These are phyloP conservation scores for Caenorhabditis auriculariae DNA, from an alignment of 2,888 invertebrate species.

Conservation along the genomic window DNA sequence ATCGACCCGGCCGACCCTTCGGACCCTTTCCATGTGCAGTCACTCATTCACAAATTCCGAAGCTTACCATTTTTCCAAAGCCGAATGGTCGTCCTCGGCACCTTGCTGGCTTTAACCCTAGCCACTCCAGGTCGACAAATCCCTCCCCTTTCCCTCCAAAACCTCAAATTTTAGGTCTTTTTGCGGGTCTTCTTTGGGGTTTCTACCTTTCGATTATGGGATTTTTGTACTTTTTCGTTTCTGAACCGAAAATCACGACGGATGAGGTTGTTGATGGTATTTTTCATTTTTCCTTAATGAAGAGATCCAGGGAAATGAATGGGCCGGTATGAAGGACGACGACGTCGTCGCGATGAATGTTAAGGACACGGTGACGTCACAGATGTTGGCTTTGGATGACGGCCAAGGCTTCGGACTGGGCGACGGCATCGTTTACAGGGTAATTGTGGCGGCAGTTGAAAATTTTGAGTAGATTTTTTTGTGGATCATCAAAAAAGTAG, in stretches of 20 bases:
- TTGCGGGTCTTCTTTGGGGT: slow-evolving; percentile 54
- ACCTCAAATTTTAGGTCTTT: slow-evolving; percentile 38
- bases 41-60: slow-evolving; percentile 31
- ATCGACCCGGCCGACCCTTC: slow-evolving; percentile 17
- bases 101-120: slow-evolving; percentile 39
- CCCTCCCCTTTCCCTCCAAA: too few relatives aligned
- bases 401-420: slow-evolving; percentile 32
- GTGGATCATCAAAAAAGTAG: too few relatives aligned
- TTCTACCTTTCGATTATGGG: slow-evolving; percentile 49
- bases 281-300: neutral
- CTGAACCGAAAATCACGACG: slow-evolving; percentile 47
- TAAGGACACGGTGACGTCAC: slow-evolving; percentile 10
- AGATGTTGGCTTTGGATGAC: too few relatives aligned
- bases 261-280: slow-evolving; percentile 9
- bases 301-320: neutral
- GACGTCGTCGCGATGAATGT: slow-evolving; percentile 20
- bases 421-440: slow-evolving; percentile 36
- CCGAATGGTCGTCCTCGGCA: slow-evolving; percentile 28
- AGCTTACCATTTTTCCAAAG: slow-evolving; percentile 44
- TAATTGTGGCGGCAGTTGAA: too few relatives aligned
- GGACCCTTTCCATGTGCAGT: slow-evolving; percentile 24
- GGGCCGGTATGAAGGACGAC: slow-evolving; percentile 10
- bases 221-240: slow-evolving; percentile 58
- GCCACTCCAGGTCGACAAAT: slow-evolving; percentile 37
- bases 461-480: slow-evolving; percentile 2